Percentiles rank a stretch among this genome's conserved stretches.
These are phyloP conservation scores for Drosophila lacteicornis DNA, from an alignment of 1,140 invertebrate genomes.

Conservation along the genomic window DNA sequence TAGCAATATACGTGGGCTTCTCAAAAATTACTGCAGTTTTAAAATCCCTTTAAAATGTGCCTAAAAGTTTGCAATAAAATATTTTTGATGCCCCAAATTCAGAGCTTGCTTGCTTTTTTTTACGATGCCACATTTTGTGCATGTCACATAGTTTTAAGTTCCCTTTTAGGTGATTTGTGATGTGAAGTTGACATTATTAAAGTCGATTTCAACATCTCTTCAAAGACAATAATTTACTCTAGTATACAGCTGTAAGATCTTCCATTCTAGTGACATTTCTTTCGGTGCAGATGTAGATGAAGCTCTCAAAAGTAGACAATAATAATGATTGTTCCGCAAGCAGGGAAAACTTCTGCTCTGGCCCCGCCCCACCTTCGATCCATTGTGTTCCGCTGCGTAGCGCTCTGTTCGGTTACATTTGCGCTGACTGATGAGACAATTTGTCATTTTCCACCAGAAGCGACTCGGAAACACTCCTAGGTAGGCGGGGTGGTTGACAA, in stretches of 20 bases:
- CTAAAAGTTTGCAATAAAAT: too few relatives aligned
- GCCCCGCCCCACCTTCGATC: conserved; percentile 19
- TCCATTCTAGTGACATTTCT: conserved; percentile 4
- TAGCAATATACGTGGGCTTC: too few relatives aligned
- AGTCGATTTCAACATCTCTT: too few relatives aligned
- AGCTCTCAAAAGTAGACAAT: conserved; percentile 69
- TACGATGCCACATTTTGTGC: too few relatives aligned
- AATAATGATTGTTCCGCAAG: conserved; percentile 70
- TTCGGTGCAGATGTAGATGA: conserved; percentile 41
- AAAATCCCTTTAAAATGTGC: too few relatives aligned
- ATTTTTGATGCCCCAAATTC: too few relatives aligned
- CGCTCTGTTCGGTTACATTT: conserved; percentile 41
- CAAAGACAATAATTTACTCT: not conserved
- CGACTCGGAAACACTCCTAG: conserved; percentile 41
- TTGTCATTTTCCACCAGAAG: conserved; percentile 78
- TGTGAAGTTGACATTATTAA: too few relatives aligned
- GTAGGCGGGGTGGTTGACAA: conserved; percentile 26
- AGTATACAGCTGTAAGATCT: too few relatives aligned
- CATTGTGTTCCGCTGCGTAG: conserved; percentile 30
- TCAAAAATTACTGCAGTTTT: not conserved
- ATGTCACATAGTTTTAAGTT: too few relatives aligned
- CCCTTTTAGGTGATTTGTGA: too few relatives aligned
- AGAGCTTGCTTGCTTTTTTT: too few relatives aligned
- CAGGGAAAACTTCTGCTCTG: conserved; percentile 39
- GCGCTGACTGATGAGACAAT: conserved; percentile 76